Evolutionary conservation across 2,113 vertebrate genomes (phyloP).

Genomic region (Clarias magur): DNA sequence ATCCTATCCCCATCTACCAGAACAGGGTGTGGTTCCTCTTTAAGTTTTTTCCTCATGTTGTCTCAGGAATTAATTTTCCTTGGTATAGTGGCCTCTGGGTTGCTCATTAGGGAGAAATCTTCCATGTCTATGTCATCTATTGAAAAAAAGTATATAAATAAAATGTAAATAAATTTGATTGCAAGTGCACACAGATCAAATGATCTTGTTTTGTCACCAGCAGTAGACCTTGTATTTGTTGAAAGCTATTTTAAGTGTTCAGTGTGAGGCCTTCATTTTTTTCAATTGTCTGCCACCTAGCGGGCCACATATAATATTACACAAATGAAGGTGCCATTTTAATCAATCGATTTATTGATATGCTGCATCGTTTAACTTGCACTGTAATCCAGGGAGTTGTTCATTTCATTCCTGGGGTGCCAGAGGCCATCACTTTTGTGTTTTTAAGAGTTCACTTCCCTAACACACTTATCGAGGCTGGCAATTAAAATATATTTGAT

Average conservation of each 20-base stretch:
- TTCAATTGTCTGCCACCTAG: slow-evolving; percentile 47
- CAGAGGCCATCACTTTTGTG: neutral
- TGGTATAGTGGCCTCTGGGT: neutral
- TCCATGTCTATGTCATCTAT: neutral
- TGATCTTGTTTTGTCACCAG: neutral
- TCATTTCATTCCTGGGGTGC: neutral
- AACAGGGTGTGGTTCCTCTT: neutral
- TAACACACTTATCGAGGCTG: neutral
- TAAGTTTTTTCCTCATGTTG: neutral
- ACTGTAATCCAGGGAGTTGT: neutral
- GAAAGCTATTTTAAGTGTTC: neutral
- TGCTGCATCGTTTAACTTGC: neutral
- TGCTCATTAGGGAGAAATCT: neutral
- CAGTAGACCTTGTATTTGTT: neutral
- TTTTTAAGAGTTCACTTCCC: neutral
- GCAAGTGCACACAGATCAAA: neutral
- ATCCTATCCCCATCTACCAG: no score
- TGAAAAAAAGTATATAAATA: neutral
- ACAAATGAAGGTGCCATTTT: neutral
- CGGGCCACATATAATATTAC: slow-evolving; percentile 54
- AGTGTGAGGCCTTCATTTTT: neutral
- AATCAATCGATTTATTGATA: neutral
- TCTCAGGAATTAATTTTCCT: neutral
- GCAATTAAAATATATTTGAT: neutral
- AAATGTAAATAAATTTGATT: neutral